Percentiles rank a stretch among this genome's conserved stretches.
These are phyloP conservation scores for Calephelis perditalis DNA, from an alignment of 2,888 invertebrate genomes.

Conservation along the genomic window DNA sequence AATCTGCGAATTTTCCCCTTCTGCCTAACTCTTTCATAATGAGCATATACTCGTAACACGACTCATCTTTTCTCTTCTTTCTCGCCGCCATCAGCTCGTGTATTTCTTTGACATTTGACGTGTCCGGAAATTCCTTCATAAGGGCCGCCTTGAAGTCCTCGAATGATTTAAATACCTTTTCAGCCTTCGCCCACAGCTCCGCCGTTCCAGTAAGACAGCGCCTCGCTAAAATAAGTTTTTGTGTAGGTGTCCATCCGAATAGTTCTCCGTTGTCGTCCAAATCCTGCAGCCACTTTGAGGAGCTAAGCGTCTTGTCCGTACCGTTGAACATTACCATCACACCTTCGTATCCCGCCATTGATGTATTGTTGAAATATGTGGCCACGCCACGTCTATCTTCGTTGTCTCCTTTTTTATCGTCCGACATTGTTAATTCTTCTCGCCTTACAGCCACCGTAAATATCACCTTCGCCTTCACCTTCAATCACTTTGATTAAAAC, in stretches of 20 bases:
- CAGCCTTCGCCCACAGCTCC: conserved; percentile 27
- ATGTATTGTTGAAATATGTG: background rate
- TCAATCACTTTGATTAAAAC: background rate
- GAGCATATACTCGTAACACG: conserved; percentile 24
- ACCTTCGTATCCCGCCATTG: background rate
- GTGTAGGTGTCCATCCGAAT: conserved; percentile 26
- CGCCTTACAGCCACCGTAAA: background rate
- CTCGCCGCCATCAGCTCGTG: conserved; percentile 14
- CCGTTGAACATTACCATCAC: conserved; percentile 16
- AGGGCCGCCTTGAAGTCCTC: conserved; percentile 26
- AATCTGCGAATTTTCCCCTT: conserved; percentile 24
- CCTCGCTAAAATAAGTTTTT: conserved; percentile 28
- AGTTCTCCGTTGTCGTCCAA: conserved; percentile 30
- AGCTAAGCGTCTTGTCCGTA: conserved; percentile 16
- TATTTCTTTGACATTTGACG: background rate
- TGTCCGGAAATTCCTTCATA: background rate
- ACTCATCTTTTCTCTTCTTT: conserved; percentile 3
- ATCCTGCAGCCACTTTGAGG: conserved; percentile 25
- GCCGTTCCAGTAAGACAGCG: conserved; percentile 27
- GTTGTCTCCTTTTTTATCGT: background rate
- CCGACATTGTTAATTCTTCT: background rate
- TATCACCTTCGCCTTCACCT: background rate
- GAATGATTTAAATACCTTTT: conserved; percentile 25
- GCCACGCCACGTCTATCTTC: background rate
- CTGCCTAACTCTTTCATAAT: conserved; percentile 29